Conservation (phyloP, 2,888 invertebrate species). For the Corbicula japonica region DNA sequence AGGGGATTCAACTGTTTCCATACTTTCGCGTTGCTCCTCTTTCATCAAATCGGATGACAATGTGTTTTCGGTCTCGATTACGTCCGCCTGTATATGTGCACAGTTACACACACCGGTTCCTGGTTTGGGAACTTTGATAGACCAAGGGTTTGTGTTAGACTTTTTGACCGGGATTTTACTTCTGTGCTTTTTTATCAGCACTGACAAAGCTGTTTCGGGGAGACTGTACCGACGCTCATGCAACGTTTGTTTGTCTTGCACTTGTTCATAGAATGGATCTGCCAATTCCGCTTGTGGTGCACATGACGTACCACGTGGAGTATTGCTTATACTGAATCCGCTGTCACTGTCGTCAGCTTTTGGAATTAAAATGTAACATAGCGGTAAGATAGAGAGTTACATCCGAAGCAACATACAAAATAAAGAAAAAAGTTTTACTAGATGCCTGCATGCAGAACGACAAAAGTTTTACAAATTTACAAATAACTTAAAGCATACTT, state of each 20-base stretch:
- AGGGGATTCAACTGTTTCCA: conserved; percentile 19
- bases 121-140: conserved; percentile 54
- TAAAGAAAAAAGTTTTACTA: too few species aligned
- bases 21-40: conserved; percentile 55
- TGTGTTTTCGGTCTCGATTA: conserved; percentile 3
- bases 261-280: conserved; percentile 64
- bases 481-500: not conserved
- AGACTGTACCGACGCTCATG: not conserved
- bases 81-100: conserved; percentile 10
- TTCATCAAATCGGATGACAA: conserved; percentile 51
- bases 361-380: too few species aligned
- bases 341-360: conserved; percentile 81
- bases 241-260: conserved; percentile 24
- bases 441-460: too few species aligned
- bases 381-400: too few species aligned
- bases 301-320: conserved; percentile 67
- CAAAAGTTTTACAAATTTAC: too few species aligned
- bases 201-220: conserved; percentile 21
- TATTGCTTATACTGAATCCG: conserved; percentile 77
- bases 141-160: conserved; percentile 58
- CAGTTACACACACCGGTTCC: conserved; percentile 63
- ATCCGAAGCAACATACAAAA: too few species aligned
- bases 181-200: conserved; percentile 37
- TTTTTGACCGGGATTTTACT: conserved; percentile 53
- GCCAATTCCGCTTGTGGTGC: conserved; percentile 61